Evolutionary conservation across 1,140 invertebrate genomes (phyloP), one percentile per base, ranked within the genome.

Genomic region (Drosophila auraria): DNA sequence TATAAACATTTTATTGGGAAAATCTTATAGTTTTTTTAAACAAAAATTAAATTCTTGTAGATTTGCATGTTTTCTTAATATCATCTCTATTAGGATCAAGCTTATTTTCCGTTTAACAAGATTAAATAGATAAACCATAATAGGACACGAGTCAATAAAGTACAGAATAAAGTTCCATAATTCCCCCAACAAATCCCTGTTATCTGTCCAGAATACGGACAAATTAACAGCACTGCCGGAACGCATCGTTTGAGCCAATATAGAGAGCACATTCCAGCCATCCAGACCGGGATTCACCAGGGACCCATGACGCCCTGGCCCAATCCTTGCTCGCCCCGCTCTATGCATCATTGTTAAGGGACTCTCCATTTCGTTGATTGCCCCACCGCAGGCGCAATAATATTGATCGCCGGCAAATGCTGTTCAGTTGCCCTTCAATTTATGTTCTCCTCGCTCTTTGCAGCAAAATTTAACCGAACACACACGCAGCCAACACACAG

Each of bases 361-460:
- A 75, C 72, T 75, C 59, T 75, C 72, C 71, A 75, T 75, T 75
- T 75, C 50, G 71, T 70, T 78, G 77, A 80, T 79, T 80, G 77
- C 57, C 61, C 56, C 62, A 61, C 76, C 68, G 45, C 78, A 73
- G 68, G 69, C 78, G 77, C 50, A 73, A 73, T 65, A 80, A 80
- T 80, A 80, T 80, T 80, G 78, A 80, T 80, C 69, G 78, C 61
- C 40, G n/a, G 53, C 75, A 56, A 68, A 57, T 60, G 54, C 44
- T 76, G 61, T 66, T 78, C 54, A 27, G 44, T 45, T 78, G 74
- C 64, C 75, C 64, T 78, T 70, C 59, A 76, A 76, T 76, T 65
- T 64, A 65, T 76, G 71, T 49, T 53, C 59, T 50, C 40, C 27
- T 53, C 59, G 47, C 61, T 9, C 61, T 11, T 38, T 30, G 54